Base-by-base conservation (phyloP, 2,113 vertebrate species). In the Amphiprion percula region DNA sequence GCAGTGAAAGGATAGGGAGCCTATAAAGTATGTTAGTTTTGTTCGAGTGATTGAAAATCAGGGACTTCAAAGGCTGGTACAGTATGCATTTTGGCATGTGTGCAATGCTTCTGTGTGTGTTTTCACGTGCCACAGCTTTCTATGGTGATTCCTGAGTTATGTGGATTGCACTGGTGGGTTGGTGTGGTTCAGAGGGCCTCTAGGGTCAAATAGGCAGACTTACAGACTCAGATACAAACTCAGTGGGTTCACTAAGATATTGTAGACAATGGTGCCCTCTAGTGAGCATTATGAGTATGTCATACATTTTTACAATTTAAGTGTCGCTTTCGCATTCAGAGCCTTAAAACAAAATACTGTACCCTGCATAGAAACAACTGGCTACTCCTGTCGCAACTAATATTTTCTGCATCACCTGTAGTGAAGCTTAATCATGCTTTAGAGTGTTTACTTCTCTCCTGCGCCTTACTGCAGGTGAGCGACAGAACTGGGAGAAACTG, bases 241-340 rank as follows among this genome's bases (percentile, higher is more conserved):
- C 9, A 41, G 21, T 59, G 28, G 4, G 28, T 66, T 24, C 15
- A 44, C n/a, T 33, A 30, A 28, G 19, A 60, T 3, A 12, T 58
- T 68, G 50, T 28, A n/a, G 46, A 26, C 87, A 65, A 21, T 8
- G 12, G 7, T 80, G 82, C 84, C 85, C 76, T 26, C 87, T 75
- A 80, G 84, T 87, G 87, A 6, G 2, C 39, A 78, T 11, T 46
- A 4, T 10, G 26, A 76, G 54, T 14, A 54, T 44, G 41, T 44
- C 41, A 7, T 4, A 24, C 10, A 16, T 28, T 15, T 19, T 28
- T 0, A 11, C 5, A 68, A 9, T 80, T 49, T 6, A 28, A 44
- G 41, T 14, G 41, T n/a, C 37, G 12, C 24, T 19, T 9, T 74
- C 61, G 3, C 0, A n/a, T 6, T 53, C 17, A 24, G 53, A n/a